Evolutionary conservation across 2,888 invertebrate species (phyloP).

Genomic region (Hirtodrosophila histrioides): DNA sequence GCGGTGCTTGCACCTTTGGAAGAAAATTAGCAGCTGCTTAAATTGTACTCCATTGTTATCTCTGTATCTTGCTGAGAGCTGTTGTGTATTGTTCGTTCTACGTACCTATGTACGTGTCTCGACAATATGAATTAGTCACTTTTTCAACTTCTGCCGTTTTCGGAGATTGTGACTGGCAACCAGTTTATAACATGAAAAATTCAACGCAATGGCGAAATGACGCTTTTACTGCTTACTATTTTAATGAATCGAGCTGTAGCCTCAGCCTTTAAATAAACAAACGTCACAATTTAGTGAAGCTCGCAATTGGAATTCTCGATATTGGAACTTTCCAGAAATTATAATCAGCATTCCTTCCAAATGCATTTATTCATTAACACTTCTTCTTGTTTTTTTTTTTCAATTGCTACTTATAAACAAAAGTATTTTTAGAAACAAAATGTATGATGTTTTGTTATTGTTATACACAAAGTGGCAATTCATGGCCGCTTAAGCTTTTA

Average conservation of each 20-base stretch:
- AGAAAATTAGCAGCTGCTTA: slow-evolving; percentile 45
- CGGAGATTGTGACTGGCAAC: slow-evolving; percentile 31
- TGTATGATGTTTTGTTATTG: too few relatives aligned
- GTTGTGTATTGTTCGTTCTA: slow-evolving; percentile 2
- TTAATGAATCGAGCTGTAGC: slow-evolving; percentile 21
- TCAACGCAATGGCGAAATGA: slow-evolving; percentile 22
- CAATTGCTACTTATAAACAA: too few relatives aligned
- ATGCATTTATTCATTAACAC: too few relatives aligned
- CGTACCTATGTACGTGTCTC: slow-evolving; percentile 14
- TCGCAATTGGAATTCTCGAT: too few relatives aligned
- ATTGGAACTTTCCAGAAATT: too few relatives aligned
- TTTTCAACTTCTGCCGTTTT: slow-evolving; percentile 30
- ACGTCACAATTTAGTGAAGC: not conserved
- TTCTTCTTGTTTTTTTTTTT: too few relatives aligned
- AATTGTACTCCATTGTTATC: slow-evolving; percentile 44
- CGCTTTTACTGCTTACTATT: slow-evolving; percentile 15
- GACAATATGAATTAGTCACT: slow-evolving; percentile 34
- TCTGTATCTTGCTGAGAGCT: slow-evolving; percentile 35
- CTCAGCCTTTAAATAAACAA: slow-evolving; percentile 21
- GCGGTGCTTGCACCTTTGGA: slow-evolving; percentile 53
- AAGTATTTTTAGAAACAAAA: too few relatives aligned
- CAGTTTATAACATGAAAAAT: slow-evolving; percentile 35
- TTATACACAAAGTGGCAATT: too few relatives aligned
- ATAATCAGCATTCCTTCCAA: too few relatives aligned
- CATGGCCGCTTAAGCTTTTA: too few relatives aligned